Evolutionary conservation across 2,888 invertebrate species (phyloP).

Genomic region (Cenopis cana): DNA sequence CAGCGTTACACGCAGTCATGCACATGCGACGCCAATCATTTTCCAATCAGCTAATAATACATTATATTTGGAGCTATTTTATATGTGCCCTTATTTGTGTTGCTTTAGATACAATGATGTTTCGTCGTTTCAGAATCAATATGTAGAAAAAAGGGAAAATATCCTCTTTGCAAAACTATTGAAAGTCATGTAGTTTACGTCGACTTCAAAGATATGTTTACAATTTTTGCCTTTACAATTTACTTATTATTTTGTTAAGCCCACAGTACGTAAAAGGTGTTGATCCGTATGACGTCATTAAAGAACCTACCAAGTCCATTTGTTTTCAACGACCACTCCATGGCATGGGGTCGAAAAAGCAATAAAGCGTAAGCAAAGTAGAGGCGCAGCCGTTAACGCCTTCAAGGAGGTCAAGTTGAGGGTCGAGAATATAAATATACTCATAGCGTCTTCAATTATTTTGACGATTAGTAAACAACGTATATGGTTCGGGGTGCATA

Average conservation of each 20-base stretch:
- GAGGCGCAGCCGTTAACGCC: constrained; percentile 10
- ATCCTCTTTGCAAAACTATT: too few species aligned
- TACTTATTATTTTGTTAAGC: not conserved
- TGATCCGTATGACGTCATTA: too few species aligned
- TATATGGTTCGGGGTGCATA: not conserved
- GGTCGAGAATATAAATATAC: constrained; percentile 7
- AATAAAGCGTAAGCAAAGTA: constrained; percentile 9
- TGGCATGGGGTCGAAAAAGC: not conserved
- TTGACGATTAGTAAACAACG: not conserved
- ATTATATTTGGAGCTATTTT: not conserved
- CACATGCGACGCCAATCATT: constrained; percentile 7
- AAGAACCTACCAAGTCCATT: not conserved
- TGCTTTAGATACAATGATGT: too few species aligned
- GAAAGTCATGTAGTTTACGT: too few species aligned
- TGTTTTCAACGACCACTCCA: constrained; percentile 2
- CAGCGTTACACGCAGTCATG: constrained; percentile 11
- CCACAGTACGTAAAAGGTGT: too few species aligned
- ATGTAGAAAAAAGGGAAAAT: too few species aligned
- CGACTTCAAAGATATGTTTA: too few species aligned
- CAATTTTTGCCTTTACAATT: too few species aligned
- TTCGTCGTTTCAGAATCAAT: too few species aligned
- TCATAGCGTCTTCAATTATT: not conserved
- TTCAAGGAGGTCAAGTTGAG: constrained; percentile 13
- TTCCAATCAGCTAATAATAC: not conserved
- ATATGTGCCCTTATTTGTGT: not conserved